A percentile compares a stretch with the other conserved stretches of the same genome.
phyloP scores from a whole-genome alignment of 1,140 invertebrate genomes.

The Aricia agestis region DNA sequence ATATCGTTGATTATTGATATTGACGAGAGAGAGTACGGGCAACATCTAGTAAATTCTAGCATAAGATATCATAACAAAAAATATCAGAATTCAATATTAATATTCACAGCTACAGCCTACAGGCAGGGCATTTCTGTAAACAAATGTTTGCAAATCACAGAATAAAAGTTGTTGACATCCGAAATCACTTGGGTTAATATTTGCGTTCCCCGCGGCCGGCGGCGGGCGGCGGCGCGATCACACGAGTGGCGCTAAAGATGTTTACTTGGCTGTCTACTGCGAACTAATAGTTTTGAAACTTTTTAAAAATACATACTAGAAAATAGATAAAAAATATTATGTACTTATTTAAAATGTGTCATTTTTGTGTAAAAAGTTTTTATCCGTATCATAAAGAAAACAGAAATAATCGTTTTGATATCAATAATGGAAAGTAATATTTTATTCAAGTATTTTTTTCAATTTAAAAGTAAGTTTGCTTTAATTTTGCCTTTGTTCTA shows the following conservation, averaged over 20 bases:
- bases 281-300: neutral
- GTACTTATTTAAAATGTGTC: too few species aligned
- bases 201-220: neutral
- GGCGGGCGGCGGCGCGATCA: neutral
- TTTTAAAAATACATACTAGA: neutral
- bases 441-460: too few species aligned
- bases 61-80: too few species aligned
- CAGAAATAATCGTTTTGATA: too few species aligned
- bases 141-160: neutral
- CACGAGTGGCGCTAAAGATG: neutral
- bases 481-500: too few species aligned
- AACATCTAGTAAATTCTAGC: too few species aligned
- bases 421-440: too few species aligned
- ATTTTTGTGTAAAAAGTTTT: too few species aligned
- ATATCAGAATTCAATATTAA: neutral
- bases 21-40: too few species aligned
- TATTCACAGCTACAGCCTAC: neutral
- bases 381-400: too few species aligned
- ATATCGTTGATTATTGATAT: too few species aligned
- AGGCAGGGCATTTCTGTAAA: neutral
- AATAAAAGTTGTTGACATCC: constrained; percentile 3
- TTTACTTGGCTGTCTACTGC: neutral
- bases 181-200: constrained; percentile 7
- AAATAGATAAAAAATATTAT: neutral
- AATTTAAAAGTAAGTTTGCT: too few species aligned